Percentiles rank a stretch among this genome's conserved stretches.
Conservation (phyloP, 2,797 vertebrate genomes). For the Chaetophractus vellerosus region DNA sequence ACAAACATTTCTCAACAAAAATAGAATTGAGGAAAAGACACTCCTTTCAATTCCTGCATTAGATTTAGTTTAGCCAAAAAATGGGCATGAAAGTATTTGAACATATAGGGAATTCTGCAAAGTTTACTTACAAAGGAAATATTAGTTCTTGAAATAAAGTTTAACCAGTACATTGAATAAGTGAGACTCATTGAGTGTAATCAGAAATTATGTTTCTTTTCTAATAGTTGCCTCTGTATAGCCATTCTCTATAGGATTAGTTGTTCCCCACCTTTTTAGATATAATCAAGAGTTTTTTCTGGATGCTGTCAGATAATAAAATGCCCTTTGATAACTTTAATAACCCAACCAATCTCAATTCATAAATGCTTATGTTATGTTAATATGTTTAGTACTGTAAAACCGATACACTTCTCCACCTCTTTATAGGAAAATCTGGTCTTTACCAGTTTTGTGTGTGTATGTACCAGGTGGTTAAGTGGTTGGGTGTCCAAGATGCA, state of each 20-base stretch:
- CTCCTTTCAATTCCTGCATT: conserved; percentile 46
- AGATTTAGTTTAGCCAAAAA: conserved; percentile 42
- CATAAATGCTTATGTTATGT: not conserved
- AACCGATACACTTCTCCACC: not conserved
- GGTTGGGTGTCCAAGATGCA: not conserved
- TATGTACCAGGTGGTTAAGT: not conserved
- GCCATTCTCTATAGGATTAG: not conserved
- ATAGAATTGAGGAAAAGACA: conserved; percentile 11
- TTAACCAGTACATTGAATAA: not conserved
- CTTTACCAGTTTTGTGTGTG: not conserved
- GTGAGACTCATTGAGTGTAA: not conserved
- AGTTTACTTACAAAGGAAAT: conserved; percentile 14
- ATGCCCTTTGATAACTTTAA: not conserved
- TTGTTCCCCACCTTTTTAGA: not conserved
- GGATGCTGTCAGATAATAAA: conserved; percentile 37
- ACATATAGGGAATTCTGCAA: not conserved
- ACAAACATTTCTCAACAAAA: conserved; percentile 54
- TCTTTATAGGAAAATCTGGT: not conserved
- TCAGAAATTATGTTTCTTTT: conserved; percentile 21
- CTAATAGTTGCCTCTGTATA: not conserved
- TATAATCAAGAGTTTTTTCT: conserved; percentile 1
- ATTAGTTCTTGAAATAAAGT: not conserved
- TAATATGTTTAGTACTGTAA: not conserved
- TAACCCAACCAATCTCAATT: not conserved
- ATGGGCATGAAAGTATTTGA: not conserved